These are phyloP conservation scores for Bombus polaris DNA, from an alignment of 1,140 invertebrate species.

Conservation along the genomic window DNA sequence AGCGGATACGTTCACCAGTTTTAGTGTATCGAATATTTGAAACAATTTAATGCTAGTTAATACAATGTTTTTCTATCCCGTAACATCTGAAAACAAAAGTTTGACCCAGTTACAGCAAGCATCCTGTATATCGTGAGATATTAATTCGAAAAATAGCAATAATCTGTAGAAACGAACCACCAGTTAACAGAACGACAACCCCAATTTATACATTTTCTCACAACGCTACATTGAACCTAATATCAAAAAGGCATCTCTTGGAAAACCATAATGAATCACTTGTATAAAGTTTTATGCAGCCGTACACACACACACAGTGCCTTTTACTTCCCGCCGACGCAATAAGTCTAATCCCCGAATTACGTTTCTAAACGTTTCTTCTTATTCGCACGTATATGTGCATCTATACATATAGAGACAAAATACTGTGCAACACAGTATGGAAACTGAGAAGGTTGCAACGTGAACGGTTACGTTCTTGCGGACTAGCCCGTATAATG, in stretches of 20 bases:
- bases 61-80: background rate
- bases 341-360: background rate
- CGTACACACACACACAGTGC: too few species aligned
- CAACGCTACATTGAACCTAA: background rate
- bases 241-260: background rate
- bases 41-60: background rate
- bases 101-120: too few species aligned
- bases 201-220: background rate
- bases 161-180: too few species aligned
- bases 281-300: too few species aligned
- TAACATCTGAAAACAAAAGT: background rate
- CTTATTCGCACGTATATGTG: background rate
- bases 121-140: too few species aligned
- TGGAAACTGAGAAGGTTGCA: background rate
- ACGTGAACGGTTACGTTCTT: background rate
- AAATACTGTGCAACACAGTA: background rate
- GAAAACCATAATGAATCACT: background rate
- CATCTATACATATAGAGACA: too few species aligned
- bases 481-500: too few species aligned
- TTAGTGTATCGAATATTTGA: too few species aligned
- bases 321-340: background rate
- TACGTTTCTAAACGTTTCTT: background rate
- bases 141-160: too few species aligned
- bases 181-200: background rate
- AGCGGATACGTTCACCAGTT: too few species aligned